Conservation (phyloP, 1,140 invertebrate genomes). For the Anastatus disparis region DNA sequence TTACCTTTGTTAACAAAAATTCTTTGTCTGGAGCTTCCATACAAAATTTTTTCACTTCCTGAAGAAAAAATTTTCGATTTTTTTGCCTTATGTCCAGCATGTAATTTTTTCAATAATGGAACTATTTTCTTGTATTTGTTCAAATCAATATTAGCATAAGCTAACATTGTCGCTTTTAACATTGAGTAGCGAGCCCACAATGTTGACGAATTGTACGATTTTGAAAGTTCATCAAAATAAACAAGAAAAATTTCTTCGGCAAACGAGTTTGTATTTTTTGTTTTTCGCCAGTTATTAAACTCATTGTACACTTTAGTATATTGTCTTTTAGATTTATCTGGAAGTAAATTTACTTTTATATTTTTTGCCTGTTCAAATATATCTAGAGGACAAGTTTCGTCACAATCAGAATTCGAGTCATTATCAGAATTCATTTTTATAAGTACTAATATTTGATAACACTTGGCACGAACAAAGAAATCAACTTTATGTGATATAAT, state of each 20-base stretch:
- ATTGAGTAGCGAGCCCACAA: neutral
- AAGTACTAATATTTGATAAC: too few relatives aligned
- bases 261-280: neutral
- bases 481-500: too few relatives aligned
- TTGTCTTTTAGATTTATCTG: neutral
- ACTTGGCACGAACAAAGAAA: too few relatives aligned
- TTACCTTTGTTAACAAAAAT: neutral
- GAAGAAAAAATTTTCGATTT: neutral
- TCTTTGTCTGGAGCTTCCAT: neutral
- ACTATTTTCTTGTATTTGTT: neutral
- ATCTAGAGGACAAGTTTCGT: neutral
- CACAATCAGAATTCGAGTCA: neutral
- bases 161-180: neutral
- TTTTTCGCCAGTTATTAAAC: neutral
- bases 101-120: neutral
- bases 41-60: too few relatives aligned
- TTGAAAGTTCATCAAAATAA: neutral
- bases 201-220: neutral
- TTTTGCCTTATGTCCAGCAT: neutral
- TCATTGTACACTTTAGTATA: neutral
- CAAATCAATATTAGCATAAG: neutral
- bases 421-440: neutral
- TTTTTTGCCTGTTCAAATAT: neutral
- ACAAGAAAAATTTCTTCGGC: neutral
- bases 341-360: constrained; percentile 8